These are phyloP conservation scores for Serripes groenlandicus DNA, from an alignment of 2,888 invertebrate genomes.

Conservation along the genomic window DNA sequence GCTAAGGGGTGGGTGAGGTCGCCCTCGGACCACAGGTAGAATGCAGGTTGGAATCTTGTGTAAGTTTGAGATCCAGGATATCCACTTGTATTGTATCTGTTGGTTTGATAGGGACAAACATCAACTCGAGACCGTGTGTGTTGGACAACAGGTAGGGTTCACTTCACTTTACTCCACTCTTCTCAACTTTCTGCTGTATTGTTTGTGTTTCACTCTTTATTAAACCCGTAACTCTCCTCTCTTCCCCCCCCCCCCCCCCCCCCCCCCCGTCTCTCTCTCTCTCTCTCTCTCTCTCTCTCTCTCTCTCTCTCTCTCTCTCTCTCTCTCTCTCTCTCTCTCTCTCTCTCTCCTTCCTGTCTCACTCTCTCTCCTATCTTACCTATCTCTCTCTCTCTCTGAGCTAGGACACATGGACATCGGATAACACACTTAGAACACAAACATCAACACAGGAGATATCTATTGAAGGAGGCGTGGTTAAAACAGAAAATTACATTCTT, in stretches of 20 bases:
- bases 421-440: not conserved
- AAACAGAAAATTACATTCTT: not conserved
- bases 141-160: not conserved
- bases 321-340: constrained; percentile 14
- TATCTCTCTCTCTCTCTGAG: not conserved
- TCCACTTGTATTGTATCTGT: constrained; percentile 40
- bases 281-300: not conserved
- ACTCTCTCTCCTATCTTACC: not conserved
- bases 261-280: not conserved
- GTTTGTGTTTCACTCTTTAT: not conserved
- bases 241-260: not conserved
- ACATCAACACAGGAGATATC: not conserved
- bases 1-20: constrained; percentile 64
- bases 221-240: not conserved
- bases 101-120: constrained; percentile 21
- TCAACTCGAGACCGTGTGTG: not conserved
- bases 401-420: not conserved
- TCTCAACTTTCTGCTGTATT: not conserved
- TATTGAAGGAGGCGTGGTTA: not conserved
- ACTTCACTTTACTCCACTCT: not conserved
- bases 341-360: not conserved
- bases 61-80: constrained; percentile 12
- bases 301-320: not conserved
- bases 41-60: constrained; percentile 29
- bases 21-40: constrained; percentile 64